Evolutionary conservation across 2,888 invertebrate species (phyloP).

Genomic region (Chrysolina haemoptera): DNA sequence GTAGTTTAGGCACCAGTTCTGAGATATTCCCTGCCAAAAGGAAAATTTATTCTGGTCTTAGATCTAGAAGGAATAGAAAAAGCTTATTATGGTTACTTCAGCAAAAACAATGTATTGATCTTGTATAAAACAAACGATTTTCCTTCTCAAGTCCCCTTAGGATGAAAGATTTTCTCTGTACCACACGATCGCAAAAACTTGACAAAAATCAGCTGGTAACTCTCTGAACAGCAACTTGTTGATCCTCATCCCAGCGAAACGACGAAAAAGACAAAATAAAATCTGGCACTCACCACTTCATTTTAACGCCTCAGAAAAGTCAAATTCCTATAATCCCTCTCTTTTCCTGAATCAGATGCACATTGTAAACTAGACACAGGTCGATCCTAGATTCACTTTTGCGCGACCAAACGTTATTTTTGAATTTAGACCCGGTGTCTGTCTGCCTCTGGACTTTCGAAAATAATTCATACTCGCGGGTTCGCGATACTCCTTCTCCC

Average conservation of each 20-base stretch:
- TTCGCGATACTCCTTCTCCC: constrained; percentile 46
- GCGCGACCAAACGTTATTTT: constrained; percentile 24
- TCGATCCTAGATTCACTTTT: constrained; percentile 5
- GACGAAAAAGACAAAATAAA: constrained; percentile 6
- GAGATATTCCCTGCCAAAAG: too few species aligned
- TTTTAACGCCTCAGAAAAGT: constrained; percentile 11
- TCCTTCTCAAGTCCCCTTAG: not conserved
- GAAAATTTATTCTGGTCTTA: too few species aligned
- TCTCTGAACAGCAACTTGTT: constrained; percentile 31
- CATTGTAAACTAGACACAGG: constrained; percentile 14
- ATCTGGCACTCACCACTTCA: constrained; percentile 41
- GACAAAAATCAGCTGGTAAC: constrained; percentile 1
- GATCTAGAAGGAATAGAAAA: too few species aligned
- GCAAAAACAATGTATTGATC: too few species aligned
- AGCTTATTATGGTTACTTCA: too few species aligned
- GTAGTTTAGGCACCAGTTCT: too few species aligned
- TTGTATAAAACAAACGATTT: not conserved
- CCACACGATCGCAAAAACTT: not conserved
- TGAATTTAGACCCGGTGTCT: constrained; percentile 46
- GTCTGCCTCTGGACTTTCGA: constrained; percentile 40
- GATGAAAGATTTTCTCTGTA: not conserved
- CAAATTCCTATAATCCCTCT: constrained; percentile 22
- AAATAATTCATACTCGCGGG: constrained; percentile 42
- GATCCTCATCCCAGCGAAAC: constrained; percentile 16
- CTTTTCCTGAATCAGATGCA: constrained; percentile 8